Evolutionary conservation across 2,888 invertebrate species (phyloP).

Genomic region (Portevinia maculata): DNA sequence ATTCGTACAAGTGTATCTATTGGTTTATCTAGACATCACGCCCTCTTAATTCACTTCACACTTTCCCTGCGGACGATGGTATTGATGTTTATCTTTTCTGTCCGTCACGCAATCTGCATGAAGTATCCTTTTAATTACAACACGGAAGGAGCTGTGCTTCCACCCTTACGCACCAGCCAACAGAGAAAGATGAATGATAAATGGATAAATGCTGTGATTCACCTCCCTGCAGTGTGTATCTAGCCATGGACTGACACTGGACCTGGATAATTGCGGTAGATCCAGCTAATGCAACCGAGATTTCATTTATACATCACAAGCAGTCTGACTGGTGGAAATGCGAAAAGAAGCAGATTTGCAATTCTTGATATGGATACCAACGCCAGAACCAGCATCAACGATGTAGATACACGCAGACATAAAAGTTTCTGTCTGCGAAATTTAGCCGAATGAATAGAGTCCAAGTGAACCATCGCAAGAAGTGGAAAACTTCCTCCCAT

Average conservation of each 20-base stretch:
- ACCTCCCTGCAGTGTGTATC: conserved; percentile 9
- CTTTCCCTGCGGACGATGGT: conserved; percentile 10
- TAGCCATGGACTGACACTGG: not conserved
- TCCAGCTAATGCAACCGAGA: conserved; percentile 57
- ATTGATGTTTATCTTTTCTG: conserved; percentile 50
- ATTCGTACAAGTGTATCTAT: not conserved
- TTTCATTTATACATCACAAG: conserved; percentile 35
- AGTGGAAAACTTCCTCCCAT: conserved; percentile 63
- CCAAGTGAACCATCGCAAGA: conserved; percentile 20
- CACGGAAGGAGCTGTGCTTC: conserved; percentile 33
- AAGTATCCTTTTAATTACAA: conserved; percentile 69
- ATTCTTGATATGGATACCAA: conserved; percentile 26
- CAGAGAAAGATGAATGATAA: conserved; percentile 64
- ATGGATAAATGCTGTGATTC: conserved; percentile 68
- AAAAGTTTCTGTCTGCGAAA: conserved; percentile 66
- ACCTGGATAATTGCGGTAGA: conserved; percentile 58
- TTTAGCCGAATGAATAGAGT: conserved; percentile 57
- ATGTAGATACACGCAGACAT: conserved; percentile 7
- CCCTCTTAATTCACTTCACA: conserved; percentile 70
- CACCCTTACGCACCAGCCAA: conserved; percentile 59
- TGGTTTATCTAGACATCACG: conserved; percentile 50
- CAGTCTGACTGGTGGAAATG: conserved; percentile 21
- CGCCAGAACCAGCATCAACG: conserved; percentile 6
- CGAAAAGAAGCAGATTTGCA: conserved; percentile 52
- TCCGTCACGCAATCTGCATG: conserved; percentile 65